Conservation (phyloP, 2,888 invertebrate species). For the Agriopis aurantiaria region DNA sequence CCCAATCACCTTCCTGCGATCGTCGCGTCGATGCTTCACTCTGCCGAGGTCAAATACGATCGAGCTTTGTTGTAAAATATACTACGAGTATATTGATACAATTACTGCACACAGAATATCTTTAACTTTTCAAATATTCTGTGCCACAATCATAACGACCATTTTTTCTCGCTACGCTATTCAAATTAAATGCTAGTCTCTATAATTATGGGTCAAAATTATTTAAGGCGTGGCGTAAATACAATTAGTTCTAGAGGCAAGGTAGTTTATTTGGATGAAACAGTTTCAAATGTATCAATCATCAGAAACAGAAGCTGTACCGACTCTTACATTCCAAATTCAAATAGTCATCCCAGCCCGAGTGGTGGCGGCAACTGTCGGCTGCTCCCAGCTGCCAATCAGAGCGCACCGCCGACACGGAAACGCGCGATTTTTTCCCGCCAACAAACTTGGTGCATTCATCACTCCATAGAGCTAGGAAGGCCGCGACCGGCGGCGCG, state of each 20-base stretch:
- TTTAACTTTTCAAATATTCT: too few relatives aligned
- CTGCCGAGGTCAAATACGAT: too few relatives aligned
- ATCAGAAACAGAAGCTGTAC: too few relatives aligned
- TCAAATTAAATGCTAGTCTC: not conserved
- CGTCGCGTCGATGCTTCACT: constrained; percentile 17
- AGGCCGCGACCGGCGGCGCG: constrained; percentile 33
- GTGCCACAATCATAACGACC: too few relatives aligned
- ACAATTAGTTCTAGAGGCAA: too few relatives aligned
- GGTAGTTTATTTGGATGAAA: too few relatives aligned
- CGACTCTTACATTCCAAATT: constrained; percentile 1
- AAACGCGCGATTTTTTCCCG: constrained; percentile 71
- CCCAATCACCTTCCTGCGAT: constrained; percentile 45
- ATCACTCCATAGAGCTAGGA: constrained; percentile 67
- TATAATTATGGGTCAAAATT: too few relatives aligned
- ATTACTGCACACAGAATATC: too few relatives aligned
- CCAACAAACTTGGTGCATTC: constrained; percentile 80
- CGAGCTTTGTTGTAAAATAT: too few relatives aligned
- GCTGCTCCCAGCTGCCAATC: constrained; percentile 67
- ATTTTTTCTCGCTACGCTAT: not conserved
- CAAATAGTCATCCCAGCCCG: constrained; percentile 2
- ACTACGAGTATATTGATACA: too few relatives aligned
- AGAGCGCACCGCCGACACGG: constrained; percentile 69
- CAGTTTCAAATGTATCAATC: too few relatives aligned
- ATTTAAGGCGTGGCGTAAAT: too few relatives aligned
- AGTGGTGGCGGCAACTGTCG: not conserved